A percentile compares a stretch with the other conserved stretches of the same genome.
phyloP scores from a whole-genome alignment of 2,888 invertebrate genomes.

The Spodoptera exigua region DNA sequence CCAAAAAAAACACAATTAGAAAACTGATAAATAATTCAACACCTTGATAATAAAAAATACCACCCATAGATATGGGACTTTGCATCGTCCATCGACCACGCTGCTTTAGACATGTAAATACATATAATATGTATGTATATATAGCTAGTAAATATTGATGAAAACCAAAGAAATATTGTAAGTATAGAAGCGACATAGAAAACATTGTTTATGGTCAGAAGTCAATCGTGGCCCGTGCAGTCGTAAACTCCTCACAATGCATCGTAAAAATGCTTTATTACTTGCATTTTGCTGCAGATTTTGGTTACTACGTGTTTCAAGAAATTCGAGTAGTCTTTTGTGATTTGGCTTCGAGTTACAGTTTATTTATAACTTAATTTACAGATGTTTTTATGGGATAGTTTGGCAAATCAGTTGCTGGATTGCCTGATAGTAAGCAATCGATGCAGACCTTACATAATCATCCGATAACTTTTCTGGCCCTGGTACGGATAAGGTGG shows the following conservation, averaged over 20 bases:
- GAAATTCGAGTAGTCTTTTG: slow-evolving; percentile 31
- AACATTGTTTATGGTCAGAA: slow-evolving; percentile 82
- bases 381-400: no score
- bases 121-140: slow-evolving; percentile 6
- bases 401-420: no score
- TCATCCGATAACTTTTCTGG: no score
- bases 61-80: no score
- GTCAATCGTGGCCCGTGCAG: slow-evolving; percentile 78
- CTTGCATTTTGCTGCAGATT: slow-evolving; percentile 58
- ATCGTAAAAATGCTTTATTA: slow-evolving; percentile 82
- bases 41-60: no score
- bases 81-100: slow-evolving; percentile 32
- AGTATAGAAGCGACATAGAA: slow-evolving; percentile 78
- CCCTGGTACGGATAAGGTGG: no score
- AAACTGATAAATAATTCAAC: no score
- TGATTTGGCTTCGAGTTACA: slow-evolving; percentile 26
- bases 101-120: neutral
- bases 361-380: no score
- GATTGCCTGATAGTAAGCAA: no score
- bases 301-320: slow-evolving; percentile 44
- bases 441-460: no score
- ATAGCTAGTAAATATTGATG: slow-evolving; percentile 41
- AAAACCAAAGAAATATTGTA: slow-evolving; percentile 58
- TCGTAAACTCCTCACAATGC: slow-evolving; percentile 82
- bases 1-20: no score